Conservation (phyloP, 2,113 vertebrate species). For the Centropus unirufus region DNA sequence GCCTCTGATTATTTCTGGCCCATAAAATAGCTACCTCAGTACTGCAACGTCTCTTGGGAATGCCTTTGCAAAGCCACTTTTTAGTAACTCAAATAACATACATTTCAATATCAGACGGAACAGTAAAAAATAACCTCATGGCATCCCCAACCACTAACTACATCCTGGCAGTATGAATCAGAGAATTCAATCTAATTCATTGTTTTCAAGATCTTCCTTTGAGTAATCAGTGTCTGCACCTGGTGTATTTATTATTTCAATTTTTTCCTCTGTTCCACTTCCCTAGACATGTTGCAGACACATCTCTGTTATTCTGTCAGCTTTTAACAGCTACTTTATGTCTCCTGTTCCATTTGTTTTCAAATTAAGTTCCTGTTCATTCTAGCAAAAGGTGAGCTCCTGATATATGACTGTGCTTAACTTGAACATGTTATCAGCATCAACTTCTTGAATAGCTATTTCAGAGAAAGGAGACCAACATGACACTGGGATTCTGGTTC, state of each 20-base stretch:
- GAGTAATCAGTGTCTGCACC: not conserved
- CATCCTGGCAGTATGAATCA: not conserved
- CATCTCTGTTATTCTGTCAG: slow-evolving; percentile 21
- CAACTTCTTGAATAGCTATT: not conserved
- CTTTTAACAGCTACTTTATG: not conserved
- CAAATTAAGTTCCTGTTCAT: slow-evolving; percentile 31
- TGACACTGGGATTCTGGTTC: not conserved
- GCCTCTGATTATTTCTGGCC: not conserved
- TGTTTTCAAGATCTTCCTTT: not conserved
- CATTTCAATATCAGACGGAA: not conserved
- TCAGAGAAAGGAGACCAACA: not conserved
- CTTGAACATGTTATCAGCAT: not conserved
- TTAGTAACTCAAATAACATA: not conserved
- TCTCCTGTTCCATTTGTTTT: slow-evolving; percentile 32
- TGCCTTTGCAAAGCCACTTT: not conserved
- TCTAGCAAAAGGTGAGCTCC: not conserved
- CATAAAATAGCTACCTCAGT: not conserved
- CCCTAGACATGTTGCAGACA: not conserved
- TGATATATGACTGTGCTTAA: slow-evolving; percentile 18
- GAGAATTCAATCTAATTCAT: not conserved
- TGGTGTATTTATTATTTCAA: not conserved
- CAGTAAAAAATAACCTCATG: not conserved
- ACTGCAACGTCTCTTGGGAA: not conserved
- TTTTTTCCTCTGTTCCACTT: not conserved
- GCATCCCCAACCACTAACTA: not conserved